Conservation (phyloP, 2,888 invertebrate genomes). For the Steinernema scapterisci region DNA sequence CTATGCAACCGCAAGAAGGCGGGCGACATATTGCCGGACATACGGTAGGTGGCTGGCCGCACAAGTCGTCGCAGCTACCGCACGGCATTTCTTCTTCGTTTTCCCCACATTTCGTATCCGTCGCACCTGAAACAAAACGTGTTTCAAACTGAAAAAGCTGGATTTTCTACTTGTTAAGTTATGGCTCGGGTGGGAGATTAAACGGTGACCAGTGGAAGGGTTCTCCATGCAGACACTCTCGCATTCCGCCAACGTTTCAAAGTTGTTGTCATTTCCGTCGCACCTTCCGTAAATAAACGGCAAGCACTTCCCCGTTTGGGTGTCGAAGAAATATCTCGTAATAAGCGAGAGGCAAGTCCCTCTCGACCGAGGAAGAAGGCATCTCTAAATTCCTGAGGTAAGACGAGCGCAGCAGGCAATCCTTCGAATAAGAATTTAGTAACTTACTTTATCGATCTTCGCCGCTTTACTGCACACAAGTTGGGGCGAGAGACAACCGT, state of each 20-base stretch:
- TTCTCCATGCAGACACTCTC: conserved; percentile 26
- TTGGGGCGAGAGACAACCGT: conserved; percentile 31
- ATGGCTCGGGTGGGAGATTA: background rate
- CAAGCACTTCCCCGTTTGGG: conserved; percentile 31
- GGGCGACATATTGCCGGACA: background rate
- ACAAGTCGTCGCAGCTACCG: conserved; percentile 38
- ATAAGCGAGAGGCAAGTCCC: conserved; percentile 33
- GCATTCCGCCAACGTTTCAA: conserved; percentile 32
- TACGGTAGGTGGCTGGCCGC: conserved; percentile 32
- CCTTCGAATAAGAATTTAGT: background rate
- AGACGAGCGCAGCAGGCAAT: background rate
- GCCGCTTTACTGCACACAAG: conserved; percentile 28
- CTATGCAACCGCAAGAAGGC: conserved; percentile 34
- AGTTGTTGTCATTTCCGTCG: conserved; percentile 37
- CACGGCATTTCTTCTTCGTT: conserved; percentile 35
- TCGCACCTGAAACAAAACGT: too few relatives aligned
- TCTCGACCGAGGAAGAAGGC: conserved; percentile 24
- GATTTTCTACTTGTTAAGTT: background rate
- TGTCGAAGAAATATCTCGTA: conserved; percentile 34
- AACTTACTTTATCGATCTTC: conserved; percentile 29
- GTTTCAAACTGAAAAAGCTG: background rate
- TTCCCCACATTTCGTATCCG: conserved; percentile 35
- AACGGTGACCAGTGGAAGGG: too few relatives aligned
- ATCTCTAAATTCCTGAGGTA: conserved; percentile 33
- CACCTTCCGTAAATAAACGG: conserved; percentile 38